Percentiles rank a stretch among this genome's conserved stretches.
These are phyloP conservation scores for Popillia japonica DNA, from an alignment of 1,140 invertebrate genomes.

Conservation along the genomic window DNA sequence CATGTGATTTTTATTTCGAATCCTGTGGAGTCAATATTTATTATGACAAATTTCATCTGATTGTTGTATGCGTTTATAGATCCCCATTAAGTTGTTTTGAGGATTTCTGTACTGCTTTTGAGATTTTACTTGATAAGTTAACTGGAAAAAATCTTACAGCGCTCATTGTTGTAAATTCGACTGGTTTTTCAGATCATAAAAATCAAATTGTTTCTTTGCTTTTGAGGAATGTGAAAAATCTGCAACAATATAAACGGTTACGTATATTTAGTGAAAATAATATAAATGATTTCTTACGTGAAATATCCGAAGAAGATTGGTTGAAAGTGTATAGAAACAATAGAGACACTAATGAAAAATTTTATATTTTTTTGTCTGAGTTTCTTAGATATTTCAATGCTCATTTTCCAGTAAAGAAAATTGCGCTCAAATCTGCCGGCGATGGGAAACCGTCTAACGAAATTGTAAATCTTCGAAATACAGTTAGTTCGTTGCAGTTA, in stretches of 20 bases:
- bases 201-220: not conserved
- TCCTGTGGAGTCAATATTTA: slow-evolving; percentile 23
- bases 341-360: slow-evolving; percentile 2
- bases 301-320: not conserved
- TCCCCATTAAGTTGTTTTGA: slow-evolving; percentile 24
- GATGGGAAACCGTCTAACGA: not conserved
- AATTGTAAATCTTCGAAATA: not conserved
- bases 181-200: slow-evolving; percentile 1
- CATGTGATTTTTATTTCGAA: slow-evolving; percentile 23
- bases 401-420: not conserved
- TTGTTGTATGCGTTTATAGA: slow-evolving; percentile 24
- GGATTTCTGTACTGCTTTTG: slow-evolving; percentile 24
- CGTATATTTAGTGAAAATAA: not conserved
- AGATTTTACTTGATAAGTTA: no score
- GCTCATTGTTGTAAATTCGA: not conserved
- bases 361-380: not conserved
- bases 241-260: not conserved
- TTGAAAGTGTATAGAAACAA: not conserved
- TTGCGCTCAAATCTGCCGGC: not conserved
- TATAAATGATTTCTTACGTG: not conserved
- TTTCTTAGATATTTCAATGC: not conserved
- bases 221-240: not conserved
- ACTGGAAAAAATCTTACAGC: not conserved
- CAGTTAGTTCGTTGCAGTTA: not conserved
- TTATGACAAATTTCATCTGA: not conserved